Conservation (phyloP, 92 coral and sea anemone genomes). For the Phenganax marumi region DNA sequence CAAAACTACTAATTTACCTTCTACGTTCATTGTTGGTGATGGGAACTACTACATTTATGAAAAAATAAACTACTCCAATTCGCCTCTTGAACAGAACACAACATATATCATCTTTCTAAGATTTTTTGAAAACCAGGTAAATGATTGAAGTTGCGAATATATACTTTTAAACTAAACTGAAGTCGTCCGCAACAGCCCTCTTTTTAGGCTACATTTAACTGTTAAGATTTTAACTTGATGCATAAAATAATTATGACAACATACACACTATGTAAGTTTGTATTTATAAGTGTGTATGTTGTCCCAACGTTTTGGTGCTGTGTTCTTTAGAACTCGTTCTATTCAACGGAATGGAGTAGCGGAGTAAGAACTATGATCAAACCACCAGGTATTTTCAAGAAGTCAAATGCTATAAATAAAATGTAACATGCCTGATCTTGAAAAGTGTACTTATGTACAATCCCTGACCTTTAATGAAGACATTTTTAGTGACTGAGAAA, state of each 20-base stretch:
- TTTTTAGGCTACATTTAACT: neutral
- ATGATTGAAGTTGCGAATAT: neutral
- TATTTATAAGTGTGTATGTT: neutral
- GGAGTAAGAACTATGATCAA: neutral
- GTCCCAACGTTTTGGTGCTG: neutral
- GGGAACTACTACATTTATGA: neutral
- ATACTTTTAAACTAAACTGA: too few species aligned
- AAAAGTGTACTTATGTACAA: too few species aligned
- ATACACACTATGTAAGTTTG: neutral
- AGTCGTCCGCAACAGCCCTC: neutral
- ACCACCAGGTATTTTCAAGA: constrained; percentile 8
- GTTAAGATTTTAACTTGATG: neutral
- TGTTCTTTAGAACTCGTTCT: neutral
- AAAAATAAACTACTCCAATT: neutral
- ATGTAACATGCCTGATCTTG: neutral
- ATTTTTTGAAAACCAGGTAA: constrained; percentile 15
- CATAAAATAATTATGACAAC: neutral
- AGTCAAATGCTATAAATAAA: too few species aligned
- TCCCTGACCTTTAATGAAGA: too few species aligned
- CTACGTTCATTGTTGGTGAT: constrained; percentile 1
- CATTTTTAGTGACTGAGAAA: too few species aligned
- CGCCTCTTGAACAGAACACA: constrained; percentile 8
- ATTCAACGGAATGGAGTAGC: constrained; percentile 27
- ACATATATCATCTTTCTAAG: neutral
- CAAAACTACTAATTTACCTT: neutral